A percentile compares a stretch with the other conserved stretches of the same genome.
phyloP scores from a whole-genome alignment of 2,113 vertebrate genomes.

The Noctilio leporinus region DNA sequence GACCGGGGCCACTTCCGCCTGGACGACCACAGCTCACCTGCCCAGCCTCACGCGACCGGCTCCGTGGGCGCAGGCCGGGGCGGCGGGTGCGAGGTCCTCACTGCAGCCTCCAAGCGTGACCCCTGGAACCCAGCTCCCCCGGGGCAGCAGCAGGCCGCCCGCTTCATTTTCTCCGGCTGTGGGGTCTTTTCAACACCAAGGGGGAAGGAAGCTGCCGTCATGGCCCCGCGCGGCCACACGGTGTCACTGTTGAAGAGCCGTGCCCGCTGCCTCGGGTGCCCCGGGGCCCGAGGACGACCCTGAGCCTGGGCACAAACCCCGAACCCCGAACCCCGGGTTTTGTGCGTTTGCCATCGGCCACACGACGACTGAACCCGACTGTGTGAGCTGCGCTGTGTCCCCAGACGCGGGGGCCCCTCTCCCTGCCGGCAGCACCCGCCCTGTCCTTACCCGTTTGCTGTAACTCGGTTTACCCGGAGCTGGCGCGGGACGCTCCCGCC shows the following conservation, averaged over 20 bases:
- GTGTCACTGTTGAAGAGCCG: not conserved
- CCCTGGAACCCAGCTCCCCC: too few species aligned
- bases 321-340: too few species aligned
- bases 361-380: accelerated
- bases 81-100: too few species aligned
- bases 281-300: too few species aligned
- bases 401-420: too few species aligned
- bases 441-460: not conserved
- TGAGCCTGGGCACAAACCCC: too few species aligned
- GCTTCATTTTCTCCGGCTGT: accelerated
- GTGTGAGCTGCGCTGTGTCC: accelerated
- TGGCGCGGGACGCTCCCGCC: accelerated
- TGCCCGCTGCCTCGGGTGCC: too few species aligned
- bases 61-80: not conserved
- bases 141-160: too few species aligned
- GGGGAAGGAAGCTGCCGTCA: not conserved
- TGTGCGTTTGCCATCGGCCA: too few species aligned
- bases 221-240: accelerated
- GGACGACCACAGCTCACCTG: not conserved
- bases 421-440: not conserved
- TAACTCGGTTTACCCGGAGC: not conserved
- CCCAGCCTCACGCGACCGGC: accelerated
- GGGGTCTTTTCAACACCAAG: too few species aligned
- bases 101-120: not conserved
- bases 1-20: accelerated